Conservation (phyloP, 2,888 invertebrate genomes). For the Drosophila eohydei region DNA sequence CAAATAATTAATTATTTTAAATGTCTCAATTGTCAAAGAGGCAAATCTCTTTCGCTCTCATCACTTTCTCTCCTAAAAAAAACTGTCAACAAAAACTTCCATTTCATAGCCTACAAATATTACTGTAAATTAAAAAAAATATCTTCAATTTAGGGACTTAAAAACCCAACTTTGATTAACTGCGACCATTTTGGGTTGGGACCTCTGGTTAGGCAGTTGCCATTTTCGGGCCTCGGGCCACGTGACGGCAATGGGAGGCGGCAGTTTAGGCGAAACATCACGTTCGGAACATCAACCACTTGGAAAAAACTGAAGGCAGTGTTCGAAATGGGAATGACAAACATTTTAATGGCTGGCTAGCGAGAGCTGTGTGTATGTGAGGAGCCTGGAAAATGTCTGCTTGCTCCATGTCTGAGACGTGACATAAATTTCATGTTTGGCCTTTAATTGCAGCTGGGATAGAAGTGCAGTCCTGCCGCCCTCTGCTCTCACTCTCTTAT, state of each 20-base stretch:
- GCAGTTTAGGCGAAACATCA: slow-evolving; percentile 68
- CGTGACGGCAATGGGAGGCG: slow-evolving; percentile 58
- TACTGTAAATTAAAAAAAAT: slow-evolving; percentile 3
- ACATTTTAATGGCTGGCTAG: slow-evolving; percentile 41
- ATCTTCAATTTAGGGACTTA: not conserved
- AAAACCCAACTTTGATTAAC: slow-evolving; percentile 46
- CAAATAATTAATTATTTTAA: not conserved
- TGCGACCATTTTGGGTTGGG: slow-evolving; percentile 19
- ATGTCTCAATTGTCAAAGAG: not conserved
- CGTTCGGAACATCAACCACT: slow-evolving; percentile 66
- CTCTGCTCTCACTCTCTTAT: not conserved
- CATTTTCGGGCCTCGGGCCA: slow-evolving; percentile 22
- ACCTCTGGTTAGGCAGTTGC: not conserved
- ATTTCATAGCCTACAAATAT: not conserved
- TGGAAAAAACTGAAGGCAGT: slow-evolving; percentile 57
- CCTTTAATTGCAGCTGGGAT: slow-evolving; percentile 60
- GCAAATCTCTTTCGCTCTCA: too few relatives aligned
- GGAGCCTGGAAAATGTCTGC: slow-evolving; percentile 38
- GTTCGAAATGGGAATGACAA: slow-evolving; percentile 51
- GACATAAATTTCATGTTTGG: slow-evolving; percentile 67
- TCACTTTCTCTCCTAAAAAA: too few relatives aligned
- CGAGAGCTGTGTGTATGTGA: slow-evolving; percentile 11
- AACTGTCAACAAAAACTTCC: not conserved
- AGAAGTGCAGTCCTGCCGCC: not conserved
- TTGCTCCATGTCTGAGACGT: slow-evolving; percentile 57